A percentile compares a stretch with the other conserved stretches of the same genome.
phyloP scores from a whole-genome alignment of 2,888 invertebrate species.

The Diabrotica balteata region DNA sequence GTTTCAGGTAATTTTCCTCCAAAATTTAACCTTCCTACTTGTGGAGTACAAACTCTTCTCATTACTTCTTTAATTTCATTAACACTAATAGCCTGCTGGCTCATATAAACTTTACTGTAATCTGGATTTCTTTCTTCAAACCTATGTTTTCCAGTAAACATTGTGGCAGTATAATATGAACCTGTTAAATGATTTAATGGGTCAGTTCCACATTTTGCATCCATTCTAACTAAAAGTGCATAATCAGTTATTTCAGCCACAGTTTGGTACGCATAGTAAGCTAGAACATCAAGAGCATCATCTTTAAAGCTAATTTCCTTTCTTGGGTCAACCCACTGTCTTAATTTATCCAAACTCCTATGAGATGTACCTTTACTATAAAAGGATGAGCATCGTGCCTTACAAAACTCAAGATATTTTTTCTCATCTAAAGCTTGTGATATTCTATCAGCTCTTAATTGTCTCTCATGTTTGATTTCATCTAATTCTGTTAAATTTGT shows the following conservation, averaged over 20 bases:
- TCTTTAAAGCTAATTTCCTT: conserved; percentile 68
- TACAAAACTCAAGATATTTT: conserved; percentile 79
- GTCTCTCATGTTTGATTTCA: conserved; percentile 65
- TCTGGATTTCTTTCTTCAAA: conserved; percentile 57
- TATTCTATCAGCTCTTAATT: conserved; percentile 69
- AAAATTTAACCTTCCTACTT: conserved; percentile 63
- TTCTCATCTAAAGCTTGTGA: conserved; percentile 65
- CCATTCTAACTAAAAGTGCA: conserved; percentile 81
- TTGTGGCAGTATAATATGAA: conserved; percentile 69
- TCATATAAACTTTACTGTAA: conserved; percentile 67
- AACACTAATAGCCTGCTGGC: conserved; percentile 76
- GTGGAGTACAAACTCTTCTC: conserved; percentile 73
- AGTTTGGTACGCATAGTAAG: conserved; percentile 88
- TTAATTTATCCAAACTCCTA: conserved; percentile 62
- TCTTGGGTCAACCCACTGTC: conserved; percentile 69
- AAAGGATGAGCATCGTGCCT: conserved; percentile 81
- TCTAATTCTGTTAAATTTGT: conserved; percentile 64
- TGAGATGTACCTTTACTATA: conserved; percentile 52
- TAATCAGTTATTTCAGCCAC: conserved; percentile 89
- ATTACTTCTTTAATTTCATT: conserved; percentile 85
- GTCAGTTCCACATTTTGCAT: conserved; percentile 74
- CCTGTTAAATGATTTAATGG: conserved; percentile 74
- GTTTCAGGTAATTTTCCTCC: conserved; percentile 60
- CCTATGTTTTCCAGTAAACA: conserved; percentile 65
- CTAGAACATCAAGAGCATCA: conserved; percentile 77